Evolutionary conservation across 2,113 vertebrate genomes (phyloP), one percentile per base, ranked within the genome.

Genomic region (Oxygymnocypris stewartii): DNA sequence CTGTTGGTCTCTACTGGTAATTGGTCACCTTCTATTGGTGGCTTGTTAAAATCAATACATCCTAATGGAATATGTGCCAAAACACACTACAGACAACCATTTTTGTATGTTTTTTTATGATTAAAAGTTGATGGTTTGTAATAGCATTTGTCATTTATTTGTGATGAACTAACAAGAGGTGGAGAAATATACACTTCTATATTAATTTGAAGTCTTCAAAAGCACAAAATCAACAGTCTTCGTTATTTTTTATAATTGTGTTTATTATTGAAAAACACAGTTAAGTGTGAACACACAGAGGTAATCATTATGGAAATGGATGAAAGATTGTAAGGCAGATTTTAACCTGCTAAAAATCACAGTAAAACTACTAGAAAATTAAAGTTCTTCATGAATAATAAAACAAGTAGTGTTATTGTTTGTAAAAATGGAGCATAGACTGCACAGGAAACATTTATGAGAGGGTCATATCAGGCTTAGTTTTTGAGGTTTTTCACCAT

Each of bases 401-500:
- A 63, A 44, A 31, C 37, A 65, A 14, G 7, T 28, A 23, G 35
- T 31, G 28, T 71, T 82, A 37, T 82, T 49, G 18, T 51, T 51
- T 37, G 16, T 35, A 69, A 82, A 71, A 49, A 16, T 76, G 42
- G n/a, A 76, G 42, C 13, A 67, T 31, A 25, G 79, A 59, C 40
- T 47, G n/a, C 44, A 82, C 63, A 69, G 79, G 59, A 47, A 51
- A 71, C 81, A 49, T 25, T 49, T 23, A 37, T 80, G 37, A 25
- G 20, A 2, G 80, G 20, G 6, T 69, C 25, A 49, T 23, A 28
- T 28, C 59, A 49, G 65, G 63, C 49, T 85, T 74, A 2, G 18
- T 4, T 88, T 74, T 86, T 88, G 37, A 78, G n/a, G 2, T 3
- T n/a, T 0, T 86, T 51, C 47, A 92, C 63, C 84, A 90, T 31